Evolutionary conservation across 2,113 vertebrate genomes (phyloP).

Genomic region (Rhea americana): DNA sequence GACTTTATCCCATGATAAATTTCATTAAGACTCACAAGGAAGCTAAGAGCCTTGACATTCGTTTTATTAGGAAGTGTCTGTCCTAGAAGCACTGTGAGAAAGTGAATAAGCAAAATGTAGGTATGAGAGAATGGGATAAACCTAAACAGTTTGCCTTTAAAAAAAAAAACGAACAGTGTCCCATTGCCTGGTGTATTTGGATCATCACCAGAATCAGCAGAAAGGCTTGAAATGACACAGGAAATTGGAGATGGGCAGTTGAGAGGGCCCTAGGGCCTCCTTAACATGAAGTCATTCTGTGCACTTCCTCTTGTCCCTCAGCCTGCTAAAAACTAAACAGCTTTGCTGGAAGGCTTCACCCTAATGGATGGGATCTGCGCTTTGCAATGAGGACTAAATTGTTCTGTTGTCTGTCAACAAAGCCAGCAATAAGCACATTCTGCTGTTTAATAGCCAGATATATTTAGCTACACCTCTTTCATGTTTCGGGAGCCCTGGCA

Average conservation of each 20-base stretch:
- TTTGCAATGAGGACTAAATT: too few species aligned
- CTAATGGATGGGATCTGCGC: background rate
- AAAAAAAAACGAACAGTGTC: fast-evolving
- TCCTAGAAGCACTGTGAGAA: background rate
- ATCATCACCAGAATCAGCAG: too few species aligned
- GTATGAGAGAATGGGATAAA: fast-evolving
- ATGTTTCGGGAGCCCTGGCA: fast-evolving
- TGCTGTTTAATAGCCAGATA: background rate
- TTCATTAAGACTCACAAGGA: background rate
- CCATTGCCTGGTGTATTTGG: background rate
- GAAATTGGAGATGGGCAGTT: background rate
- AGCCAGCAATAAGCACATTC: background rate
- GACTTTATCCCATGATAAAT: background rate
- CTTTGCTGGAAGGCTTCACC: background rate
- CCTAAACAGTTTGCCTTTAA: background rate
- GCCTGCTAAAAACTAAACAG: background rate
- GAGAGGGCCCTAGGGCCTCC: background rate
- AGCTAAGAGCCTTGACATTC: fast-evolving
- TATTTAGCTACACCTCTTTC: background rate
- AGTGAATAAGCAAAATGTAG: fast-evolving
- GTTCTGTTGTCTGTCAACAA: background rate
- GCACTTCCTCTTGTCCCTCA: background rate
- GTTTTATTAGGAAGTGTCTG: fast-evolving
- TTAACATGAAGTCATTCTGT: background rate
- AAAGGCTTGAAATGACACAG: background rate